Evolutionary conservation across 1,140 invertebrate genomes (phyloP), one percentile per base, ranked within the genome.

Genomic region (Adoxophyes honmai): DNA sequence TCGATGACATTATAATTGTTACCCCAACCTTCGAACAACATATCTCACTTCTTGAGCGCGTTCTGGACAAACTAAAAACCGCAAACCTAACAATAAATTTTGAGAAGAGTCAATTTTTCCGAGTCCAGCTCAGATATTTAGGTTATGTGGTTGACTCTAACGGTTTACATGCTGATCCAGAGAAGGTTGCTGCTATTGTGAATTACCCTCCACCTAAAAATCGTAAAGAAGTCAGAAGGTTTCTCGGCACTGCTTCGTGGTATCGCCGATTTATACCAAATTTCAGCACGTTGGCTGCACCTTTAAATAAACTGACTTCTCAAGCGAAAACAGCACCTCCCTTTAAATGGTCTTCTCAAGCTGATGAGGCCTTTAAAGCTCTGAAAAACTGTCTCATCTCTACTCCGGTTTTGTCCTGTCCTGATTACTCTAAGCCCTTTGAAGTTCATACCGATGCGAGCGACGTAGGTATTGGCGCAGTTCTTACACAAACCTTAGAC

Each of bases 1-100:
- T 91, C 0, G 90, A 91, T 60, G 90, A 92, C 55, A 72, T 91
- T 0, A 55, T 91, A 0, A 59, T 90, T 13, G 73, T 70, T 37
- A 68, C 64, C 0, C 52, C 67, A 9, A 73, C 61, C n/a, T 75
- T 77, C 37, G 77, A 89, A 5, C 65, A 83, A 5, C 89, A 91
- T 60, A 44, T 90, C 0, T 8, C 52, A 13, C 57, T 84, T 21
- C 15, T 90, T 0, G 16, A 57, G 14, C 42, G 64, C 34, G 63
- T 91, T 3, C 75, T 90, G 5, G 15, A 68, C n/a, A 48, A 64
- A 13, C 67, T 91, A 1, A 33, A 52, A 21, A 52, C 69, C 44
- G 72, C 79, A 6, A 70, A 72, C 33, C 59, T 91, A 4, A 88
- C 81, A 33, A 59, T 90, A 0, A 90, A 84, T 44, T 60, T 80